phyloP scores from a whole-genome alignment of 2,888 invertebrate genomes.

The Patella depressa region DNA sequence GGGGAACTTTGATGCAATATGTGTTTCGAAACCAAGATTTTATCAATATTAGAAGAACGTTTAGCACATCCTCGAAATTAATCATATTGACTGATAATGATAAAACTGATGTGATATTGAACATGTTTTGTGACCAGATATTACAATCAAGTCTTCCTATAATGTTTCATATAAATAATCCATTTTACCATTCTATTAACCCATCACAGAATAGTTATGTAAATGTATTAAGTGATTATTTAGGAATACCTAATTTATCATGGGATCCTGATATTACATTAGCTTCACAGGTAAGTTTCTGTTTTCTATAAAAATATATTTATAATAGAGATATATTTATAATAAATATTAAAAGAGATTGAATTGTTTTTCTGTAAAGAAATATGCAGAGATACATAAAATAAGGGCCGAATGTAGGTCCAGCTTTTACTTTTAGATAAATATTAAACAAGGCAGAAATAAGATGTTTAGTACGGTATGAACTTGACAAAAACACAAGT shows the following conservation, averaged over 20 bases:
- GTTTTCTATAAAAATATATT: neutral
- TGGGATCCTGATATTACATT: conserved; percentile 51
- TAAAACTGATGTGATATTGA: conserved; percentile 41
- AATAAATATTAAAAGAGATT: too few species aligned
- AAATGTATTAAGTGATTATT: conserved; percentile 39
- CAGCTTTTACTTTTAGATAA: too few species aligned
- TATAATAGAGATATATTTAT: too few species aligned
- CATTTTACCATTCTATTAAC: conserved; percentile 29
- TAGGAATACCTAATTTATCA: conserved; percentile 49
- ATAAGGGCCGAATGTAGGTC: too few species aligned
- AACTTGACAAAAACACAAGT: too few species aligned
- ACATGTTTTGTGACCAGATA: conserved; percentile 46
- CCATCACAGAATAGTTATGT: conserved; percentile 44
- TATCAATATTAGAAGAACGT: conserved; percentile 5
- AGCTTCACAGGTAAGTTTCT: conserved; percentile 44
- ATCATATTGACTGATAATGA: conserved; percentile 6
- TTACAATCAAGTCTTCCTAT: conserved; percentile 44
- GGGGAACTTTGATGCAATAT: neutral
- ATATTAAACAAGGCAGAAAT: too few species aligned
- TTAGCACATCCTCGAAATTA: conserved; percentile 1
- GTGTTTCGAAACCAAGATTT: neutral
- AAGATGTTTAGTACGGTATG: too few species aligned
- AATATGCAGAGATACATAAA: too few species aligned
- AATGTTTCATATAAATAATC: conserved; percentile 41
- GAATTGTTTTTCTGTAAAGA: too few species aligned